These are phyloP conservation scores for Aphelinus certus DNA, from an alignment of 1,140 invertebrate species.

Conservation along the genomic window DNA sequence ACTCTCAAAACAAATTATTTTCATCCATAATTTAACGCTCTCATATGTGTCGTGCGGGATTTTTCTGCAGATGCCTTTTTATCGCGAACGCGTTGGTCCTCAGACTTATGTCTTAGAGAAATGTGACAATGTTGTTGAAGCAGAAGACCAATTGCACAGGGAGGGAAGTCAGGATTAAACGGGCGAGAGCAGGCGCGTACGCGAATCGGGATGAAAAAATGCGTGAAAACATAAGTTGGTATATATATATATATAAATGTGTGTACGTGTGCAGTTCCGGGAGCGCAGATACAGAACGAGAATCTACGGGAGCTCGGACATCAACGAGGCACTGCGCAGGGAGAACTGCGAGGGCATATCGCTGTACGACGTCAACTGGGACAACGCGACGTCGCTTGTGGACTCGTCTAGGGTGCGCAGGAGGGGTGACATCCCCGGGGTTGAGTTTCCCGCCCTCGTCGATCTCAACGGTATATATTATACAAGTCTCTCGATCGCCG, in stretches of 20 bases:
- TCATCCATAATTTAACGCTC: no score
- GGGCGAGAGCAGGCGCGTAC: no score
- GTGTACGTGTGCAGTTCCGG: constrained; percentile 51
- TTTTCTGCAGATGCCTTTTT: no score
- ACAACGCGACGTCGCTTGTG: constrained; percentile 22
- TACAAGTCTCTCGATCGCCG: neutral
- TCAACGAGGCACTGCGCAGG: constrained; percentile 52
- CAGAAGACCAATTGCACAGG: no score
- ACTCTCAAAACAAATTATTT: no score
- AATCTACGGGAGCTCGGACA: constrained; percentile 52
- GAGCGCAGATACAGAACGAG: constrained; percentile 60
- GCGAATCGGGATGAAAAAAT: no score
- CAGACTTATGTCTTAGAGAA: no score
- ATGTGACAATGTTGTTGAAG: no score
- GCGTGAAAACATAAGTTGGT: no score
- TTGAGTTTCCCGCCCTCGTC: constrained; percentile 59
- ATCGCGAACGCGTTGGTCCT: no score
- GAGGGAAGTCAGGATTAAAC: neutral
- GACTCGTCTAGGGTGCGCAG: constrained; percentile 46
- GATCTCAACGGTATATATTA: constrained; percentile 34
- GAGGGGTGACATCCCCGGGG: constrained; percentile 79
- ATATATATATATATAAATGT: no score
- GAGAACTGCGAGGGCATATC: constrained; percentile 53
- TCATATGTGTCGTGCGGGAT: no score
- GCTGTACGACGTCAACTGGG: constrained; percentile 47